Evolutionary conservation across 2,888 invertebrate species (phyloP).

Genomic region (Leptinotarsa peninsularis): DNA sequence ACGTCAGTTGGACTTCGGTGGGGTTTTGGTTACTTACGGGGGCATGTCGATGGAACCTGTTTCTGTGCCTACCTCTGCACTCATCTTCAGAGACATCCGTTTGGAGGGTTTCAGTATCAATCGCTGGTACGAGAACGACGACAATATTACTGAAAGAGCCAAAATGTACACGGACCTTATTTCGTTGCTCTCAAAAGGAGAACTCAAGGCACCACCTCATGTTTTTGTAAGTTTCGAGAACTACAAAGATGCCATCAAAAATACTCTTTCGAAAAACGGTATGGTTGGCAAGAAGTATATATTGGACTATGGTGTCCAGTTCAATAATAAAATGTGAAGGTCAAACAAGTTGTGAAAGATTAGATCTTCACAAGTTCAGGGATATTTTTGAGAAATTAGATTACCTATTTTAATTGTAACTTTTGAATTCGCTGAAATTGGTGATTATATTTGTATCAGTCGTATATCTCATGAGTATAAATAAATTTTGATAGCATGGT

Average conservation of each 20-base stretch:
- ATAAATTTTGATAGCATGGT: not conserved
- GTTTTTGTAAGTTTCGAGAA: constrained; percentile 78
- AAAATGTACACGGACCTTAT: constrained; percentile 83
- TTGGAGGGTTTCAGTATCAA: constrained; percentile 92
- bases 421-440: not conserved
- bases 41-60: constrained; percentile 93
- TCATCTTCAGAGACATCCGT: constrained; percentile 85
- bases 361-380: not conserved
- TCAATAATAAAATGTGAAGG: not conserved
- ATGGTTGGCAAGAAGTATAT: constrained; percentile 84
- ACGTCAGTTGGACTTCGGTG: constrained; percentile 77
- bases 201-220: constrained; percentile 79
- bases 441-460: not conserved
- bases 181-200: constrained; percentile 75
- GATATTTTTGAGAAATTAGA: not conserved
- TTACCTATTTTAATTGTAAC: too few species aligned
- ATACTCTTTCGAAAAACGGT: constrained; percentile 76
- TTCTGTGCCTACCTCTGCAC: constrained; percentile 80
- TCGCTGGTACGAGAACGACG: constrained; percentile 80
- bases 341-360: not conserved
- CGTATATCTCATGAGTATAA: not conserved
- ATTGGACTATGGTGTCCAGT: constrained; percentile 69
- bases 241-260: constrained; percentile 79
- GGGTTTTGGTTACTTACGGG: constrained; percentile 93
- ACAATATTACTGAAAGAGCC: constrained; percentile 69